Evolutionary conservation across 2,797 vertebrate genomes (phyloP).

Genomic region (Notolabrus celidotus): DNA sequence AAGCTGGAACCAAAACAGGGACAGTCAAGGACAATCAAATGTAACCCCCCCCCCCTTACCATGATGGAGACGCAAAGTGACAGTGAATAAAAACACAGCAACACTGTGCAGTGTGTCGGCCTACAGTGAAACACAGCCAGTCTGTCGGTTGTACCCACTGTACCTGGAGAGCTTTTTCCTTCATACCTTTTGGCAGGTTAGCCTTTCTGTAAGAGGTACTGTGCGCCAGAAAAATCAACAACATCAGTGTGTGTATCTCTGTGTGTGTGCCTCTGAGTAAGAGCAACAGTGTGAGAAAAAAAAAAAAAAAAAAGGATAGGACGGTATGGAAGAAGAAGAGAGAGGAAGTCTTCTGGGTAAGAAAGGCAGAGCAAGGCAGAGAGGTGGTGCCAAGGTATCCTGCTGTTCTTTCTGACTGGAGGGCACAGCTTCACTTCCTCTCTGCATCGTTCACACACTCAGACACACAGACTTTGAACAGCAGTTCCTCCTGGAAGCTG

Average conservation of each 20-base stretch:
- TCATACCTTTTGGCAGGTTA: constrained; percentile 58
- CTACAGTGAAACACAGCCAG: constrained; percentile 20
- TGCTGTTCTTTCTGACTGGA: constrained; percentile 60
- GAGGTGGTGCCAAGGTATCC: constrained; percentile 60
- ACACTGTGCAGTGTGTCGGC: neutral
- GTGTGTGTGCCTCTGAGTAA: neutral
- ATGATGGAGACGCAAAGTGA: constrained; percentile 23
- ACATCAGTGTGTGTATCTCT: constrained; percentile 6
- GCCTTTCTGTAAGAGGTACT: constrained; percentile 33
- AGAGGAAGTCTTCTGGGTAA: constrained; percentile 45
- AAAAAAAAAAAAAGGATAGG: constrained; percentile 1
- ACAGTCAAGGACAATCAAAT: constrained; percentile 51
- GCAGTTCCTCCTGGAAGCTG: constrained; percentile 21
- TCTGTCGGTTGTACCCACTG: constrained; percentile 10
- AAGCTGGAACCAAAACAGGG: constrained; percentile 24
- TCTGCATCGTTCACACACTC: constrained; percentile 4
- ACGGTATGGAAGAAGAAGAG: constrained; percentile 34
- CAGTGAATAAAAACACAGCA: neutral
- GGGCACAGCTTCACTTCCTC: constrained; percentile 56
- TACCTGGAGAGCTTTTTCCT: constrained; percentile 30
- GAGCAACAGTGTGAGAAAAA: neutral
- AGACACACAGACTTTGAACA: constrained; percentile 26
- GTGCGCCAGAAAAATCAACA: constrained; percentile 38
- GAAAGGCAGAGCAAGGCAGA: constrained; percentile 30
- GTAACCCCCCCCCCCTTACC: constrained; percentile 26